phyloP scores from a whole-genome alignment of 2,888 invertebrate genomes.

The Cephus sareptanus region DNA sequence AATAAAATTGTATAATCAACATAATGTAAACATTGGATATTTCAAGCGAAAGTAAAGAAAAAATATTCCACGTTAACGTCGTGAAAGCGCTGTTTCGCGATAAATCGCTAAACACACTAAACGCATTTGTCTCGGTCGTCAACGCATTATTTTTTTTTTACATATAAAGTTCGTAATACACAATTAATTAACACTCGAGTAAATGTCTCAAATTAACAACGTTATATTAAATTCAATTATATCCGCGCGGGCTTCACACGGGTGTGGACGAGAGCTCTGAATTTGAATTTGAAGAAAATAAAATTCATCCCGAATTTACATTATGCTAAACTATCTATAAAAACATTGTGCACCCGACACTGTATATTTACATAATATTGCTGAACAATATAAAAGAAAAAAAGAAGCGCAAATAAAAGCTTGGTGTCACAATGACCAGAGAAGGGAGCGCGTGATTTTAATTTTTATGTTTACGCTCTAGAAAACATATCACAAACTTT shows the following conservation, averaged over 20 bases:
- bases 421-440: not conserved
- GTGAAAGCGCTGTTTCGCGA: not conserved
- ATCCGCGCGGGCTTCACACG: not conserved
- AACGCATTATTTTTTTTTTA: not conserved
- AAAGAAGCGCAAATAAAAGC: not conserved
- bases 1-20: not conserved
- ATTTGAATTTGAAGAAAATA: not conserved
- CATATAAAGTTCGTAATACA: not conserved
- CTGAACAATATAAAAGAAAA: not conserved
- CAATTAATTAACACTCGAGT: not conserved
- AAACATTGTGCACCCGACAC: not conserved
- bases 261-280: not conserved
- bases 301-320: not conserved
- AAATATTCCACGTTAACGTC: not conserved
- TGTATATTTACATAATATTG: not conserved
- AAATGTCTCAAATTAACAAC: constrained; percentile 4
- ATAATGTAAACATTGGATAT: not conserved
- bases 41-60: not conserved
- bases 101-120: too few relatives aligned
- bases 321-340: not conserved
- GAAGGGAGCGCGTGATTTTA: not conserved
- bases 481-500: not conserved
- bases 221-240: not conserved
- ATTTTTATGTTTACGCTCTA: not conserved
- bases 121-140: not conserved